Base-by-base conservation (phyloP, 2,888 invertebrate species). In the Mimas tiliae region DNA sequence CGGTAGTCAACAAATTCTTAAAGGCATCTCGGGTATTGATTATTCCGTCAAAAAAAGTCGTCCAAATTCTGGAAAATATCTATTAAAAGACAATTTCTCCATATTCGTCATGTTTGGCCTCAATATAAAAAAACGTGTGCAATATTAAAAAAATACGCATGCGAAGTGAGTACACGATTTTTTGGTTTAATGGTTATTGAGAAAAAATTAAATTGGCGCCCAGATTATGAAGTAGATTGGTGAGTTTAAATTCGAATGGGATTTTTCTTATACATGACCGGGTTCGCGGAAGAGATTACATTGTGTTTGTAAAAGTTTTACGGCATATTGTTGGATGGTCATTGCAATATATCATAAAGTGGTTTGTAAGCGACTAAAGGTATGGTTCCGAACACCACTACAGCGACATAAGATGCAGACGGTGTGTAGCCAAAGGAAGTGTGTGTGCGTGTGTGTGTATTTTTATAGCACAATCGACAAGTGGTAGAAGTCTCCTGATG, bases 211-310 rank as follows among this genome's bases (percentile, higher is more conserved):
- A 79, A 80, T 79, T 79, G 76, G 72, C 72, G 51, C 74, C 68
- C 70, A 81, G 83, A 84, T 84, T 78, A 76, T 79, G 75, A 74
- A 79, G 73, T 76, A 79, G 83, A 86, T 85, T 79, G 77, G 78
- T 71, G 67, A 70, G 73, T 79, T 81, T 83, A 83, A 81, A 78
- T 83, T 81, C 78, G 80, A 78, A 79, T 81, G 80, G 78, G 79
- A 75, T 85, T 84, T 83, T 83, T 81, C 74, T 80, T 82, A 70
- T 82, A 86, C 83, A 86, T 81, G 82, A 75, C 80, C 76, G 76
- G 78, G 77, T 85, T 83, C 82, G 73, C 68, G 72, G 82, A 74
- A 80, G 78, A 85, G 87, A 89, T 89, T 83, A 86, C 87, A 88
- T 89, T 89, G 87, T 65, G 45, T 66, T 65, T 65, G 50, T 50